Conservation (phyloP, 2,797 vertebrate species). For the Thripadectes ignobilis region DNA sequence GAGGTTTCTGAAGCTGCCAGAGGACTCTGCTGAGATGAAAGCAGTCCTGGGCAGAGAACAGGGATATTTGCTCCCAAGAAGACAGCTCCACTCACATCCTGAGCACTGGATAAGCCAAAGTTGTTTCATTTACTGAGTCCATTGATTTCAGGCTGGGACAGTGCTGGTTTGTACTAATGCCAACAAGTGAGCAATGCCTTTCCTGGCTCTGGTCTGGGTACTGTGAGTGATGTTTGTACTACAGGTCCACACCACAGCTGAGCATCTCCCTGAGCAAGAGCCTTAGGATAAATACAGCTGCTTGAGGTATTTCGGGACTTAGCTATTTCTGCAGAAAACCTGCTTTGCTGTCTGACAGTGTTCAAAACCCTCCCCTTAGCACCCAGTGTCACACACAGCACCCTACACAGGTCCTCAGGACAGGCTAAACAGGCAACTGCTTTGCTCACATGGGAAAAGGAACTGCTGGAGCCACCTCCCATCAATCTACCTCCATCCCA, state of each 20-base stretch:
- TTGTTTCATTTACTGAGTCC: background rate
- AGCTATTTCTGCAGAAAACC: conserved; percentile 31
- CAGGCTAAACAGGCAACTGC: background rate
- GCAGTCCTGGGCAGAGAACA: rapidly evolving
- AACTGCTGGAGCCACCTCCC: background rate
- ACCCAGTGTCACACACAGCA: background rate
- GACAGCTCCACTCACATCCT: rapidly evolving
- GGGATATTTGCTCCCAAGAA: background rate
- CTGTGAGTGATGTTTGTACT: background rate
- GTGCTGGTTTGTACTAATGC: background rate
- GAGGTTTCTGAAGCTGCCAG: rapidly evolving
- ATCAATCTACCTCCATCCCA: background rate
- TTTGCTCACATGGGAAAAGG: background rate
- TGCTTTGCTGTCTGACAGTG: background rate
- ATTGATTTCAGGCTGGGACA: rapidly evolving
- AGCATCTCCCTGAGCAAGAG: background rate
- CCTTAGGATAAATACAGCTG: background rate
- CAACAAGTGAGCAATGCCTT: background rate
- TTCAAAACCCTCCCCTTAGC: background rate
- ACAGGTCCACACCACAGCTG: background rate
- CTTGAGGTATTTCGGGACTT: conserved; percentile 5
- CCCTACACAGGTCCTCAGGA: rapidly evolving
- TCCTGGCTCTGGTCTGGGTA: background rate
- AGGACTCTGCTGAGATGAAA: background rate
- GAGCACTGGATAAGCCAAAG: background rate